Base-by-base conservation (phyloP, 2,797 vertebrate species). In the Hipposideros larvatus region DNA sequence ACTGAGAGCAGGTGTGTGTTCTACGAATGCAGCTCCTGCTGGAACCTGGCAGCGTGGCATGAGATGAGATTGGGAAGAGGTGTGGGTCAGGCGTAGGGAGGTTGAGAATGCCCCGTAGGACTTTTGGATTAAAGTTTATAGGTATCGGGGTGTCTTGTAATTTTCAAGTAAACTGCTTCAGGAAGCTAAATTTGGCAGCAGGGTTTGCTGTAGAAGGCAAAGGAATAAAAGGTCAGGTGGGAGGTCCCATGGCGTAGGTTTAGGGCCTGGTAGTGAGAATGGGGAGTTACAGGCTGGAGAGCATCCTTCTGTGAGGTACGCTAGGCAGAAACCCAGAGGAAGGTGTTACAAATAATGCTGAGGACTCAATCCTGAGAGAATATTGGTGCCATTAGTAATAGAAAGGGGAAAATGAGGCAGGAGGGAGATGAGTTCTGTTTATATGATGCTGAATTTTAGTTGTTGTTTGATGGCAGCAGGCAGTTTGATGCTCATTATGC, bases 41-140 rank as follows among this genome's bases (percentile, higher is more conserved):
- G 89, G 41, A 83, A 53, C 31, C 4, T 7, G 13, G 22, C 19
- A 0, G 0, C 57, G 34, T 28, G 22, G 59, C 34, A 26, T 0
- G 4, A 66, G 63, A 18, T 34, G 57, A 82, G 63, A 8, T 34
- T 46, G 78, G 66, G 65, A 66, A n/a, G 53, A 46, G 68, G 53
- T 63, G 24, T 1, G 3, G 57, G 63, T 73, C 28, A 41, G 87
- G 53, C 83, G 55, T 79, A 11, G 55, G 71, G 28, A 65, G 43
- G 53, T 51, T 59, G 34, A 46, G 65, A 41, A 18, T 7, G 48
- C 61, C 10, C 24, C 22, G 3, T 8, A 24, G 43, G 59, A 31
- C 26, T 73, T 93, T 11, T 7, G 51, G 24, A 11, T 55, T 84
- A 65, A 41, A 28, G 65, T 80, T 65, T 31, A 11, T 9, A 75